Conservation (phyloP, 1,140 invertebrate genomes). For the Platyscapa corneri region DNA sequence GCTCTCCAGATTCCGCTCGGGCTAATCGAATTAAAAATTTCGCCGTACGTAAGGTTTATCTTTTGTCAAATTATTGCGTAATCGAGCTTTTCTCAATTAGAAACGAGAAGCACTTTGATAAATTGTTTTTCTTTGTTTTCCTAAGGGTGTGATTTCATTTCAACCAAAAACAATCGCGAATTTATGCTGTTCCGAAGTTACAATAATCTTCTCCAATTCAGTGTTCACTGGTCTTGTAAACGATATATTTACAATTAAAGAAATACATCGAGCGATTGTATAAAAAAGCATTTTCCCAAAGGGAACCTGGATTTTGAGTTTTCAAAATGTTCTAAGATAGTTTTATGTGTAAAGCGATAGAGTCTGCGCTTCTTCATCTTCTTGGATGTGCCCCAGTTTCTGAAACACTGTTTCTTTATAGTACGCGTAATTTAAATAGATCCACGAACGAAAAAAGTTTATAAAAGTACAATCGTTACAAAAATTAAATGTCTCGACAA, state of each 20-base stretch:
- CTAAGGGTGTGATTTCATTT: too few relatives aligned
- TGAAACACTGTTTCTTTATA: background rate
- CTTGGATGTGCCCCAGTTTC: too few relatives aligned
- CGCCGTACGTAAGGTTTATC: background rate
- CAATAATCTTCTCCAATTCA: too few relatives aligned
- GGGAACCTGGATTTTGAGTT: background rate
- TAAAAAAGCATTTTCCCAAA: too few relatives aligned
- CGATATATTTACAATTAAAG: too few relatives aligned
- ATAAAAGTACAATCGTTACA: background rate
- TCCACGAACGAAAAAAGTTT: background rate
- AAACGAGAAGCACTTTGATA: background rate
- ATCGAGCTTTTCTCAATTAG: background rate
- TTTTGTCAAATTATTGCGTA: background rate
- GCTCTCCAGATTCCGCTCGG: background rate
- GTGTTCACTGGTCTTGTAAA: too few relatives aligned
- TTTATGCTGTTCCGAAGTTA: too few relatives aligned
- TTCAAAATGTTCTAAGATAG: background rate
- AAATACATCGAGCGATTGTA: too few relatives aligned
- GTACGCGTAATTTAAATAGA: background rate
- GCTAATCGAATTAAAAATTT: slow-evolving; percentile 27
- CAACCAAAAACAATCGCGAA: too few relatives aligned
- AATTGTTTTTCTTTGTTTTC: too few relatives aligned
- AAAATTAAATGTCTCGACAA: background rate
- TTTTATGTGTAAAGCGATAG: too few relatives aligned
- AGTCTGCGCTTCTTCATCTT: too few relatives aligned